Conservation (phyloP, 2,888 invertebrate species). For the Melangyna quadrimaculata region DNA sequence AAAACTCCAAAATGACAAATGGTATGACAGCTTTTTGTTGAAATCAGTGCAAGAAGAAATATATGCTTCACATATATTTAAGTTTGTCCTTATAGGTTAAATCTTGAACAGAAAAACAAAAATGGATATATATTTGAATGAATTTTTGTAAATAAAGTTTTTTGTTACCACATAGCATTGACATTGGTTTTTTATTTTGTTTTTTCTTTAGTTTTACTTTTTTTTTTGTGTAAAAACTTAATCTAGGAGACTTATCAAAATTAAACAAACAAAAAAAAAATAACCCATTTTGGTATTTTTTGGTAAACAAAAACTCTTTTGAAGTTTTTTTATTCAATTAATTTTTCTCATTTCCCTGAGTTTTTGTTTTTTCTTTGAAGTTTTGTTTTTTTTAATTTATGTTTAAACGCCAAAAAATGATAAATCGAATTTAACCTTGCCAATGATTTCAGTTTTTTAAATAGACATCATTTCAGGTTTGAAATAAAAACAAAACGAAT, state of each 20-base stretch:
- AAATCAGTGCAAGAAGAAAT: neutral
- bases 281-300: neutral
- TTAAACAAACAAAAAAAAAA: neutral
- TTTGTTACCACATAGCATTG: neutral
- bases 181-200: slow-evolving; percentile 25
- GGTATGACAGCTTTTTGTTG: slow-evolving; percentile 30
- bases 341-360: neutral
- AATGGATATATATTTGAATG: neutral
- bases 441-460: no score
- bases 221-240: neutral
- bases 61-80: neutral
- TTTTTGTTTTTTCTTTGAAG: slow-evolving; percentile 12
- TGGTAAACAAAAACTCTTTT: slow-evolving; percentile 1
- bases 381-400: neutral
- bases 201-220: neutral
- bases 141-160: slow-evolving; percentile 7
- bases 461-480: no score
- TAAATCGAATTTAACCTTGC: neutral
- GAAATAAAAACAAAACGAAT: no score
- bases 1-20: slow-evolving; percentile 26
- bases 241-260: neutral
- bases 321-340: neutral
- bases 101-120: neutral
- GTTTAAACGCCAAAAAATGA: neutral
- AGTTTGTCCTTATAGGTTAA: neutral